A percentile compares a stretch with the other conserved stretches of the same genome.
Conservation (phyloP, 2,888 invertebrate genomes). For the Empis livida region DNA sequence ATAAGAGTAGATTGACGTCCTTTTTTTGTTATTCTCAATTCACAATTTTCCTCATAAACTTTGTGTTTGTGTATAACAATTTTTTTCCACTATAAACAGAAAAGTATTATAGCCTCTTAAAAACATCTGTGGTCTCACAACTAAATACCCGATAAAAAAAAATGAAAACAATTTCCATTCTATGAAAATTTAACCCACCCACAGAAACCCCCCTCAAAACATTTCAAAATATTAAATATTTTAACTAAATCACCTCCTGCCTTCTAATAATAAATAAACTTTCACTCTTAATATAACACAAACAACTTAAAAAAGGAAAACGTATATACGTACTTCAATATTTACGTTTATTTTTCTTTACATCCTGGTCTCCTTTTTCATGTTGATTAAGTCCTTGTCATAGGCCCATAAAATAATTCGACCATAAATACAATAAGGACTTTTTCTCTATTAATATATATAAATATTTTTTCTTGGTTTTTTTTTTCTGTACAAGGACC, state of each 20-base stretch:
- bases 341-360: neutral
- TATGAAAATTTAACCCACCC: neutral
- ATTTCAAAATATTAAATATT: too few species aligned
- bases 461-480: neutral
- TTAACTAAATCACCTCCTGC: too few species aligned
- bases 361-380: neutral
- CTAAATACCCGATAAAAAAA: neutral
- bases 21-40: neutral
- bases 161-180: neutral
- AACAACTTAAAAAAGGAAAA: too few species aligned
- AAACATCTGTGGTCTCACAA: constrained; percentile 4
- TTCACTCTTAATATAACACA: too few species aligned
- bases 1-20: neutral
- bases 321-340: neutral
- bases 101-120: constrained; percentile 4
- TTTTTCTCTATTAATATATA: neutral
- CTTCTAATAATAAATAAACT: too few species aligned
- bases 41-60: neutral
- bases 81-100: neutral
- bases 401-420: constrained; percentile 6
- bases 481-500: neutral
- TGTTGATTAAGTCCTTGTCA: constrained; percentile 7
- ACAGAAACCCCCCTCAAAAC: too few species aligned
- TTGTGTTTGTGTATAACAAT: neutral
- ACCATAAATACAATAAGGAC: constrained; percentile 5